phyloP scores from a whole-genome alignment of 2,797 vertebrate species.

The Sternotherus odoratus region DNA sequence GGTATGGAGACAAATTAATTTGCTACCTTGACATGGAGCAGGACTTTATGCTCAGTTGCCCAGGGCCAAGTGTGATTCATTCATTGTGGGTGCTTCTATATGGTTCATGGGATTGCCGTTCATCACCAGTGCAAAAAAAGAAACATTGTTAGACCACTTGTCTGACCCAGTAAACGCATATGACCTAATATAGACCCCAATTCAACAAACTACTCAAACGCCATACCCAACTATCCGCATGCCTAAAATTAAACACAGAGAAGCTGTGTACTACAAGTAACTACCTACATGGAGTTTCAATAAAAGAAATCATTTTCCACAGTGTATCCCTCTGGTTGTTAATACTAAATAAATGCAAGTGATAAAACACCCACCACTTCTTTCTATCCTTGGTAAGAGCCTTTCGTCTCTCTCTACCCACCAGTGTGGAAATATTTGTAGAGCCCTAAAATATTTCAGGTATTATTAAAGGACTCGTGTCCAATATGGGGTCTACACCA shows the following conservation, averaged over 20 bases:
- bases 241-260: conserved; percentile 64
- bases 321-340: conserved; percentile 58
- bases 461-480: not conserved
- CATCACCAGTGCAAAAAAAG: conserved; percentile 31
- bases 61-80: conserved; percentile 27
- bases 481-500: not conserved
- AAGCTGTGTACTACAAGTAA: conserved; percentile 59
- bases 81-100: not conserved
- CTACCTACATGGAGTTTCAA: conserved; percentile 42
- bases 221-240: conserved; percentile 57
- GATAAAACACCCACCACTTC: conserved; percentile 23
- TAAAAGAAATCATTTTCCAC: conserved; percentile 65
- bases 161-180: conserved; percentile 46
- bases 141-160: conserved; percentile 24
- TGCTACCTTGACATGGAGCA: not conserved
- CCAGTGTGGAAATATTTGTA: not conserved
- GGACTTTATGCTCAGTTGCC: not conserved
- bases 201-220: conserved; percentile 62
- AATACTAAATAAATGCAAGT: conserved; percentile 46
- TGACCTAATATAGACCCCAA: not conserved
- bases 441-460: not conserved
- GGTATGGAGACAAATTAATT: not conserved
- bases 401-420: not conserved
- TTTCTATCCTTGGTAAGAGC: conserved; percentile 27
- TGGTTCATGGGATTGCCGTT: not conserved